Percentiles rank a stretch among this genome's conserved stretches.
Evolutionary conservation across 2,888 invertebrate species (phyloP).

Genomic region (Taphrorychus bicolor): DNA sequence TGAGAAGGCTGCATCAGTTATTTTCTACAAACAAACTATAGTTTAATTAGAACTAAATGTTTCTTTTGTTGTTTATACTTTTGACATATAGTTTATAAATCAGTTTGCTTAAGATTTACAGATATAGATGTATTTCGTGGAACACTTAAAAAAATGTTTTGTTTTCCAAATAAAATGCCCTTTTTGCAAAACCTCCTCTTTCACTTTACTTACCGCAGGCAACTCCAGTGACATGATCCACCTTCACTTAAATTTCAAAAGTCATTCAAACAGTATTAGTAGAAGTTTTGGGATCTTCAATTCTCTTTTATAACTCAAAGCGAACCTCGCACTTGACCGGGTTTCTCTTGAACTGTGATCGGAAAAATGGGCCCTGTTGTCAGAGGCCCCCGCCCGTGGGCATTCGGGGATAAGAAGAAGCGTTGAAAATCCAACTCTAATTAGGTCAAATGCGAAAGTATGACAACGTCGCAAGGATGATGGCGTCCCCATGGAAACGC

Average conservation of each 20-base stretch:
- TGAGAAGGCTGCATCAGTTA: not conserved
- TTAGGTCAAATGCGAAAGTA: not conserved
- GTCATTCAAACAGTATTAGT: not conserved
- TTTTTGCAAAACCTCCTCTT: not conserved
- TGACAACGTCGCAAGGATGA: conserved; percentile 19
- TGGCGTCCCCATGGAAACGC: conserved; percentile 27
- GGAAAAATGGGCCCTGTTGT: not conserved
- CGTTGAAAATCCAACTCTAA: not conserved
- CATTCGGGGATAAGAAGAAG: not conserved
- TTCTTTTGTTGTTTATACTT: conserved; percentile 50
- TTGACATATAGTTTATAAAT: conserved; percentile 56
- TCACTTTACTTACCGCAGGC: not conserved
- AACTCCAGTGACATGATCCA: not conserved
- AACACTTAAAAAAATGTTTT: conserved; percentile 15
- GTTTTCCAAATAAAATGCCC: conserved; percentile 19
- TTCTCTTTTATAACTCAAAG: not conserved
- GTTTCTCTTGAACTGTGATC: not conserved
- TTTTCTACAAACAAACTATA: not conserved
- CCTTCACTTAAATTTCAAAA: not conserved
- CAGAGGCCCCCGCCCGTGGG: not conserved
- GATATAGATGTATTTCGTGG: conserved; percentile 13
- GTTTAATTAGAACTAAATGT: not conserved
- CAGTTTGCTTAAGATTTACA: conserved; percentile 10
- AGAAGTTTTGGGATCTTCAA: not conserved
- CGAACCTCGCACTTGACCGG: not conserved